Conservation (phyloP, 2,888 invertebrate genomes). For the Empis livida region DNA sequence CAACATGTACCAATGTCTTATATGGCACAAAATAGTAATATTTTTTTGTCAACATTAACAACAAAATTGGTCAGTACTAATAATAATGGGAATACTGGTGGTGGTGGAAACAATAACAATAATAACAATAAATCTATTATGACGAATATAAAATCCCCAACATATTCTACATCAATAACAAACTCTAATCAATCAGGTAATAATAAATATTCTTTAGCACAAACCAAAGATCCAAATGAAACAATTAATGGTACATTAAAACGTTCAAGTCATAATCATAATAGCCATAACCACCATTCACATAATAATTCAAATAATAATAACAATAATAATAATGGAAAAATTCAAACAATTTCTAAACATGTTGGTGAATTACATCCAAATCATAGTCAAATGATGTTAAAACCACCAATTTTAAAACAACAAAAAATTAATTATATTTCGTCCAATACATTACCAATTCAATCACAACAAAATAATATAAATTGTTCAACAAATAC, state of each 20-base stretch:
- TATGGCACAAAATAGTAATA: conserved; percentile 25
- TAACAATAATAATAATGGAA: conserved; percentile 23
- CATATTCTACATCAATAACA: not conserved
- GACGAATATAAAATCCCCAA: conserved; percentile 5
- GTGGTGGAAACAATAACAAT: conserved; percentile 12
- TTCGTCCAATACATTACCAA: not conserved
- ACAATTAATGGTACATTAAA: conserved; percentile 10
- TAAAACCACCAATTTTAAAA: conserved; percentile 15
- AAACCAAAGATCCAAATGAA: conserved; percentile 5
- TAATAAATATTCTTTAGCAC: conserved; percentile 13
- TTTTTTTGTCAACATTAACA: conserved; percentile 23
- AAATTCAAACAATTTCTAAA: conserved; percentile 34
- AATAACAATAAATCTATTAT: conserved; percentile 11
- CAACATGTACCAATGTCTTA: conserved; percentile 38
- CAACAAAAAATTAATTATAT: conserved; percentile 2
- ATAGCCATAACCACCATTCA: conserved; percentile 19
- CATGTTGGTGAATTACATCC: conserved; percentile 26
- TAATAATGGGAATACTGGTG: conserved; percentile 15
- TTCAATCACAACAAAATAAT: not conserved
- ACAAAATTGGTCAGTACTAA: conserved; percentile 21
- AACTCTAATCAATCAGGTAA: conserved; percentile 9
- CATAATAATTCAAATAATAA: conserved; percentile 13
- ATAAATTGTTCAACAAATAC: conserved; percentile 7
- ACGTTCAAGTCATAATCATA: conserved; percentile 10
- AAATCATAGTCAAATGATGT: conserved; percentile 4